Percentiles rank a stretch among this genome's conserved stretches.
phyloP scores from a whole-genome alignment of 2,888 invertebrate genomes.

The Lysandra coridon region DNA sequence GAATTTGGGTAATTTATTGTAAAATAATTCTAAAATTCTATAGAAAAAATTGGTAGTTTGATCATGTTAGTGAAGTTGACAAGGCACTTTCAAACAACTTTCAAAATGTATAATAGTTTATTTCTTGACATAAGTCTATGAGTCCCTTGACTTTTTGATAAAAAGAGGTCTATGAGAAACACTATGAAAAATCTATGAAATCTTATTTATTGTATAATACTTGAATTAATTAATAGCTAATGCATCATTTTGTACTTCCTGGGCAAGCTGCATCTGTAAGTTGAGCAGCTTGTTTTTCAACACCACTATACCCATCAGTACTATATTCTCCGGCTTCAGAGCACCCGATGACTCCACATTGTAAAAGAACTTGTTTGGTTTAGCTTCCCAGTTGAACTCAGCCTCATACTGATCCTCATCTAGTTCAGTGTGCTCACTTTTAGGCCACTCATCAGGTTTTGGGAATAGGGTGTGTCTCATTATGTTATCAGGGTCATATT shows the following conservation, averaged over 20 bases:
- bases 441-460: conserved; percentile 99
- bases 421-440: conserved; percentile 97
- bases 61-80: not conserved
- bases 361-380: conserved; percentile 97
- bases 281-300: conserved; percentile 97
- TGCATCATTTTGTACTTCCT: conserved; percentile 92
- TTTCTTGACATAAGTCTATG: not conserved
- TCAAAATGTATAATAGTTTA: not conserved
- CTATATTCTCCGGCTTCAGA: conserved; percentile 97
- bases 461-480: conserved; percentile 97
- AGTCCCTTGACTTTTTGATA: not conserved
- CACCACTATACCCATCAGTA: conserved; percentile 95
- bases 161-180: not conserved
- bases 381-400: conserved; percentile 95
- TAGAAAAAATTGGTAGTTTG: not conserved
- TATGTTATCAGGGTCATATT: conserved; percentile 99
- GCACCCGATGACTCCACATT: conserved; percentile 98
- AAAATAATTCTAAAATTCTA: not conserved
- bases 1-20: not conserved
- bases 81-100: not conserved
- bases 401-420: conserved; percentile 97
- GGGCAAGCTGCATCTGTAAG: conserved; percentile 94
- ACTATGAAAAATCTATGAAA: not conserved
- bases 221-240: conserved; percentile 82
- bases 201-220: conserved; percentile 26